Percentiles rank a stretch among this genome's conserved stretches.
phyloP scores from a whole-genome alignment of 2,888 invertebrate species.

The Pilophorus perplexus region DNA sequence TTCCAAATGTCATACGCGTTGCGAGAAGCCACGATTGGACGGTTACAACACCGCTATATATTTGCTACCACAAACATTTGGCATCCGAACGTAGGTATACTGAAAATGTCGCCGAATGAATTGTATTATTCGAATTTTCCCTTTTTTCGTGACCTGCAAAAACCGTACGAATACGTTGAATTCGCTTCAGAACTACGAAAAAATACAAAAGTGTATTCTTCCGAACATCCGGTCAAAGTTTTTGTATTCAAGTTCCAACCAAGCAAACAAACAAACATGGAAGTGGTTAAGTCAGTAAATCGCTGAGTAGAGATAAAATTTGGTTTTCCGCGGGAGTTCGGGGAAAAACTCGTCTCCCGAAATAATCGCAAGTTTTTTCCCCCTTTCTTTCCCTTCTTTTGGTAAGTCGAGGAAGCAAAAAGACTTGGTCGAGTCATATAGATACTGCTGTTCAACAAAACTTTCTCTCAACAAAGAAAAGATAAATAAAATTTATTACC shows the following conservation, averaged over 20 bases:
- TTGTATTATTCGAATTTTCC: no score
- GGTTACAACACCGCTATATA: no score
- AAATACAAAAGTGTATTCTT: no score
- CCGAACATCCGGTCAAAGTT: no score
- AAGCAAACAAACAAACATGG: background rate
- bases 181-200: no score
- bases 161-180: no score
- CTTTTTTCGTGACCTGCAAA: no score
- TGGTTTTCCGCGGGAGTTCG: conserved; percentile 6
- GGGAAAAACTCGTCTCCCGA: background rate
- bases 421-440: conserved; percentile 26
- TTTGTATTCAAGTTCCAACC: background rate
- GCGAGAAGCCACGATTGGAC: no score
- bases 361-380: background rate
- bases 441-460: conserved; percentile 23
- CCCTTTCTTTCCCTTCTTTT: background rate
- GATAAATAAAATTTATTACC: conserved; percentile 41
- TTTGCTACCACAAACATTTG: no score
- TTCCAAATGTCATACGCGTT: no score
- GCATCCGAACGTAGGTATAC: no score
- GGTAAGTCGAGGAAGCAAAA: conserved; percentile 13
- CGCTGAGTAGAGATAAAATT: conserved; percentile 2
- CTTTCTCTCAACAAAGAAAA: conserved; percentile 32
- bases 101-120: no score
- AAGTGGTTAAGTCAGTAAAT: background rate